Base-by-base conservation (phyloP, 2,113 vertebrate species). In the Amblyopsis rosae region DNA sequence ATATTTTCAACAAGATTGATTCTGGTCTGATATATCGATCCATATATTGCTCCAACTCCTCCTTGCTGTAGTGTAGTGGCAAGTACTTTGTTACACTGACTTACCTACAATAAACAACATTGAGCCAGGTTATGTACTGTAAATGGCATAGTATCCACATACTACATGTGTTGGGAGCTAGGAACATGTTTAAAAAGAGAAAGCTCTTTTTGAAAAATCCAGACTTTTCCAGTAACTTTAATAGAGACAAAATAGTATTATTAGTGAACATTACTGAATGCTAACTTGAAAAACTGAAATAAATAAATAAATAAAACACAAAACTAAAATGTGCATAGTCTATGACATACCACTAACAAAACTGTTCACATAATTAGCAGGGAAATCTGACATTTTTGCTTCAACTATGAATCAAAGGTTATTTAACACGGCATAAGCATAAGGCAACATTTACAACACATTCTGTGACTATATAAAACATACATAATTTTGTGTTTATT, bases 181-280 rank as follows among this genome's bases (percentile, higher is more conserved):
- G 35, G 3, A 41, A 41, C 35, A 41, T 41, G 7, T 41, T 41
- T 41, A 41, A 41, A 41, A 41, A 6, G 4, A 41, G 35, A 7
- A 35, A 35, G 3, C 35, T 12, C 35, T 6, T 15, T 4, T 46
- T 61, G 10, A 50, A 56, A 17, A 59, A 59, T 32, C 16, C n/a
- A 26, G 59, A 59, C 56, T 61, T 75, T 76, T 83, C 76, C 51
- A 80, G 45, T 83, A 86, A 82, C 60, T 89, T 88, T 89, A 82
- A 82, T 90, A 60, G 71, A 65, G 70, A 77, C 65, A 87, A 88
- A 83, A 3, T 26, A 3, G 26, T 26, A 26, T 26, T 3, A 16
- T 49, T 73, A 66, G 65, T 41, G 26, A 26, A 26, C 58, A 76
- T 59, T 26, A 78, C 53, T 35, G 41, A 72, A 70, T 16, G 69